Base-by-base conservation (phyloP, 2,888 invertebrate species). In the Ferrisia virgata region DNA sequence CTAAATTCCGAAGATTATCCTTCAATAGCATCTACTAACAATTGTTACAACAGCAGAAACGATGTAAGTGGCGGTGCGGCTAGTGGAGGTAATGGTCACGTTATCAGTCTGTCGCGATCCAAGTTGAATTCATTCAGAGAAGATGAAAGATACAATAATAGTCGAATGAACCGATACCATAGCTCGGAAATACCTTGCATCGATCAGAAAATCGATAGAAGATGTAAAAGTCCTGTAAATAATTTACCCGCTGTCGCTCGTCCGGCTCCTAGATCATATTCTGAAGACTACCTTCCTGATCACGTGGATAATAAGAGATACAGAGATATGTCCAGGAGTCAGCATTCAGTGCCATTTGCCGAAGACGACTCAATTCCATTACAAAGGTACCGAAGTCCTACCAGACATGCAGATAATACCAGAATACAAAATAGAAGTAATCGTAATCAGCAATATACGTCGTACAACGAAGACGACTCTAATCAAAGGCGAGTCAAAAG, bases 381-480 rank as follows among this genome's bases (percentile, higher is more conserved):
- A 40, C 87, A 88, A 39, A 86, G 88, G 5, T 88, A 88, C 86
- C 85, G 86, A 86, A 86, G 86, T 86, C 86, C 86, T 85, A 86
- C 84, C 86, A 79, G 86, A 84, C 84, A 72, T 36, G 79, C 36
- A 22, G 82, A 82, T 31, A 82, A 64, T 39, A 13, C 80, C 6
- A 53, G 64, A 40, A 36, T 82, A 11, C 33, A 47, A 47, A 5
- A 18, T 3, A 82, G 39, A 22, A 31, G 6, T 22, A 53, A 53
- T 8, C 53, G 53, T 53, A 53, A 53, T 53, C 47, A 47, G 25
- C 31, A 47, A 9, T 28, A 76, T 22, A 33, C 84, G 39, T 53
- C 47, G 33, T 18, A 25, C 8, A 53, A 47, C 13, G 84, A 84
- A 31, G 84, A 84, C 18, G 53, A 81, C 5, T 11, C 79, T n/a